These are phyloP conservation scores for Charadrius vociferus DNA, from an alignment of 2,113 vertebrate species.

Conservation along the genomic window DNA sequence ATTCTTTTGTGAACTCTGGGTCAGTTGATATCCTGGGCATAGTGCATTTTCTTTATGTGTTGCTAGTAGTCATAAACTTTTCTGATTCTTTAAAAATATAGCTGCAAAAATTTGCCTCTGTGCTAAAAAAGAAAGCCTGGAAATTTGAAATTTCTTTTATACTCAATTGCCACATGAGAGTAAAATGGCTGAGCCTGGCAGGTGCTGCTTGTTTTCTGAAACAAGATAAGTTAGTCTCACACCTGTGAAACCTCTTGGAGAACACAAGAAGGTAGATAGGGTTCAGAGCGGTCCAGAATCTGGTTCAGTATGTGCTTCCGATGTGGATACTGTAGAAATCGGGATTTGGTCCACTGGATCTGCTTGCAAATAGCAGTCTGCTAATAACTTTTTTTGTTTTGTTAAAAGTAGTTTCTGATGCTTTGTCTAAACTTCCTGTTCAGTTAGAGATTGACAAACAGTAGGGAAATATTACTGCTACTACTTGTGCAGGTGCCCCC, in stretches of 20 bases:
- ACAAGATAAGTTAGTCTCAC: background rate
- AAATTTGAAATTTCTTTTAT: background rate
- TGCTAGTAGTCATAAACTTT: background rate
- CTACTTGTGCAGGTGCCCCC: background rate
- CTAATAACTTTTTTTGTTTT: background rate
- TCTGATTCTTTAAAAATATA: background rate
- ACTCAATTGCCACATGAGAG: background rate
- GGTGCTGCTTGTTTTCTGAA: background rate
- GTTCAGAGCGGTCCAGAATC: background rate
- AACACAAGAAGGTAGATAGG: background rate
- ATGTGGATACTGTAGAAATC: background rate
- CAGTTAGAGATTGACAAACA: background rate
- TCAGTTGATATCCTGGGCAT: background rate
- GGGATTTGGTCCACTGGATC: background rate
- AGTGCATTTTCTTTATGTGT: background rate
- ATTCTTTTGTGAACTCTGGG: background rate
- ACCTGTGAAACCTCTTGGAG: background rate
- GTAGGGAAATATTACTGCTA: rapidly evolving
- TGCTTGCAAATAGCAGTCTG: background rate
- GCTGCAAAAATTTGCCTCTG: background rate
- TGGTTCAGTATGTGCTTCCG: background rate
- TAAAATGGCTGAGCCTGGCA: background rate
- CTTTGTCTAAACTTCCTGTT: background rate
- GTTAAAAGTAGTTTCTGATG: background rate
- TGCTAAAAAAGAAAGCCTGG: background rate